Conservation (phyloP, 2,113 vertebrate genomes). For the Amblyopsis rosae region DNA sequence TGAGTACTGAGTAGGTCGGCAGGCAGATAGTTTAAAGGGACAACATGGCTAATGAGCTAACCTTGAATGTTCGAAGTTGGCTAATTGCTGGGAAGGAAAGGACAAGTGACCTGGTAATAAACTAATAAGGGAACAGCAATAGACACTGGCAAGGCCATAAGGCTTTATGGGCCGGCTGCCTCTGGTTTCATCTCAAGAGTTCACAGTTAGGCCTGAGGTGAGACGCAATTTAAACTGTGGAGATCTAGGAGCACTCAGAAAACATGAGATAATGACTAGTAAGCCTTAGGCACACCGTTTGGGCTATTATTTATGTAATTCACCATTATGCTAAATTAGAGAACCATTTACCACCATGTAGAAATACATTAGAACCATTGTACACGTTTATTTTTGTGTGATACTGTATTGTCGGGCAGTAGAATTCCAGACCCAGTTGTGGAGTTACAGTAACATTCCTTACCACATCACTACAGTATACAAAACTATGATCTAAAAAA, state of each 20-base stretch:
- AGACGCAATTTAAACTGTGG: constrained; percentile 17
- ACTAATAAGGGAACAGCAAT: constrained; percentile 51
- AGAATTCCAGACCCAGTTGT: too few relatives aligned
- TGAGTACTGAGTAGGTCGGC: constrained; percentile 18
- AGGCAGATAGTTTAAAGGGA: constrained; percentile 39
- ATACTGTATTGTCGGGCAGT: too few relatives aligned
- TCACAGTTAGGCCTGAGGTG: constrained; percentile 14
- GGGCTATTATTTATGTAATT: constrained; percentile 14
- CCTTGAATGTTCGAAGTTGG: constrained; percentile 47
- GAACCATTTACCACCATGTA: background rate
- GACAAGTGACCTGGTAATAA: constrained; percentile 62
- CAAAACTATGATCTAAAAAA: too few relatives aligned
- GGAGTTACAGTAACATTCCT: too few relatives aligned
- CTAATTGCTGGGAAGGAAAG: constrained; percentile 60
- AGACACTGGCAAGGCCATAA: constrained; percentile 24
- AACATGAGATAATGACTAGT: constrained; percentile 19
- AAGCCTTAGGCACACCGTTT: constrained; percentile 7
- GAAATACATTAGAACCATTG: background rate
- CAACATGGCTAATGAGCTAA: constrained; percentile 53
- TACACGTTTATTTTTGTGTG: too few relatives aligned
- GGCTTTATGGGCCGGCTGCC: constrained; percentile 24
- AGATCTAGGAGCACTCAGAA: constrained; percentile 5
- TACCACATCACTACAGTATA: too few relatives aligned
- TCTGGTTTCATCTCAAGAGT: constrained; percentile 10
- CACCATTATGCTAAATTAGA: background rate